Evolutionary conservation across 1,140 invertebrate genomes (phyloP), one percentile per base, ranked within the genome.

Genomic region (Elysia chlorotica): DNA sequence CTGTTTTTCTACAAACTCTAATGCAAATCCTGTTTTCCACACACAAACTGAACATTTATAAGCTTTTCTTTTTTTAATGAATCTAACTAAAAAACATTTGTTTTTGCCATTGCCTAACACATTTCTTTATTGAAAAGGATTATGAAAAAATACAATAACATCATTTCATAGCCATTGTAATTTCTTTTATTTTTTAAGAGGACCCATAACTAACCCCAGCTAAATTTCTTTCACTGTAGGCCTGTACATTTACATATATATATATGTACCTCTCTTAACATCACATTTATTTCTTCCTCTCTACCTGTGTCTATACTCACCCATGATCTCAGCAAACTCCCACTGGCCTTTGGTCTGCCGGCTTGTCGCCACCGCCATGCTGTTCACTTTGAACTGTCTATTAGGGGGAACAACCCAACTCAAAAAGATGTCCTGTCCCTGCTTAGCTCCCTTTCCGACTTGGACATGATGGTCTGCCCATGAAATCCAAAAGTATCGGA

Each of bases 311-410:
- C 21, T 6, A 63, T 2, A 73, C 76, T 37, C 70, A 85, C 84
- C 83, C 62, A 86, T 70, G 21, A 85, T 73, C 73, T 87, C 85
- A 19, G 82, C 82, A 76, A 87, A 87, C 75, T 87, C 85, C 83
- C 84, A 87, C 48, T 82, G 78, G 4, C 84, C 85, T 54, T 79
- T 78, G 0, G 81, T 81, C 19, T 71, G 73, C 23, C 79, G 78
- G n/a, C 79, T 81, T 10, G 84, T 87, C 14, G 85, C 80, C 10
- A 87, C 83, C 33, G 84, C 82, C 57, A 87, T 71, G 62, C 82
- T 85, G 65, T 84, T 87, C 25, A 87, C 75, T 28, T 79, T 73
- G 71, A 85, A 84, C 59, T 79, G 80, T 71, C 79, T 81, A 36
- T 83, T 80, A 21, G 76, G 73, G 0, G 83, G 84, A 17, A 85